Base-by-base conservation (phyloP, 2,797 vertebrate species). In the Oophaga sylvatica region DNA sequence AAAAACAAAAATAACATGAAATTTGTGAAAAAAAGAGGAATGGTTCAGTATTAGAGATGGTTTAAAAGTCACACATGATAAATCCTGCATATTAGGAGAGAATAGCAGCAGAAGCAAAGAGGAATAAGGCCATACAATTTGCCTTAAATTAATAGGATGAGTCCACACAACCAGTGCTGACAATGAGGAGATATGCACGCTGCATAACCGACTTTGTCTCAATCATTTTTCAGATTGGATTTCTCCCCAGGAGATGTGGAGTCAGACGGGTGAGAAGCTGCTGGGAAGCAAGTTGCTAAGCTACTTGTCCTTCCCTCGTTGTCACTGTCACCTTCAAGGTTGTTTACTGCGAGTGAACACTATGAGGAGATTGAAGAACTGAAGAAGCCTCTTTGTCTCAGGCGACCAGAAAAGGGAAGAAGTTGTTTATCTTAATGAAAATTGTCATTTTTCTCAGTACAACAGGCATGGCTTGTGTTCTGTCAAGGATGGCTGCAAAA, bases 341-440 rank as follows among this genome's bases (percentile, higher is more conserved):
- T 79, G 86, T 65, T 92, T 75, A 75, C 80, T 77, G 56, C 77
- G 82, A 75, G 81, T 26, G 62, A 88, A 84, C 65, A 70, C 78
- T 65, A 85, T 71, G 12, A 90, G 73, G 80, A 86, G 88, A 85
- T 16, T 1, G 65, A 90, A n/a, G 57, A 3, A 89, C 45, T n/a
- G 0, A 2, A 87, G 71, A 45, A 68, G 10, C 41, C n/a, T 16
- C 84, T 65, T 62, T 87, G 79, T 84, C 60, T 77, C 48, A 77
- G 4, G 56, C 71, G 77, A 71, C 63, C 29, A 17, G 73, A 53
- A 48, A 90, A 88, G 76, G 45, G 0, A 0, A 83, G 12, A 63
- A 87, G 81, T 15, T 59, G 67, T 92, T 90, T 83, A 91, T 84
- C 90, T 88, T 89, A 91, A 89, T 0, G 76, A 29, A 88, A 89